Evolutionary conservation across 2,888 invertebrate species (phyloP).

Genomic region (Mesorhabditis belari): DNA sequence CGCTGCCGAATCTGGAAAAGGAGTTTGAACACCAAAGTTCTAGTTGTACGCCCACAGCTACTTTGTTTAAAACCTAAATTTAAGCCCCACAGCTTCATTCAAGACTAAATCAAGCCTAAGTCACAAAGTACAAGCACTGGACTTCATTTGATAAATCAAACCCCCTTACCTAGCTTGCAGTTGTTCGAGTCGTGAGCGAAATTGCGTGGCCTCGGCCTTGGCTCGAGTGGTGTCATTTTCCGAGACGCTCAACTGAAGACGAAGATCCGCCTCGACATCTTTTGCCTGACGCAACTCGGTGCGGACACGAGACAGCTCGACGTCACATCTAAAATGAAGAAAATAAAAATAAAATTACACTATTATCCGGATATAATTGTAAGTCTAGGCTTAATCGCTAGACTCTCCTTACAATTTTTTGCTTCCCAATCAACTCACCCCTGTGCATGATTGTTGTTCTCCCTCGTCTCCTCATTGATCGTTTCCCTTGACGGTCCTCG

Average conservation of each 20-base stretch:
- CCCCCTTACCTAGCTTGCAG: conserved; percentile 78
- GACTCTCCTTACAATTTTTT: not conserved
- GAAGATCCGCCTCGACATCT: conserved; percentile 68
- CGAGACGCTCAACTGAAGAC: conserved; percentile 63
- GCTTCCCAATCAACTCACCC: not conserved
- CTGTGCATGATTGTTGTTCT: too few species aligned
- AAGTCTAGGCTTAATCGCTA: too few species aligned
- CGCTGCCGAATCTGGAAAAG: conserved; percentile 65
- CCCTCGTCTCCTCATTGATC: not conserved
- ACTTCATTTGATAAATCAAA: too few species aligned
- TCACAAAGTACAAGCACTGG: too few species aligned
- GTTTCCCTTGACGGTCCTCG: not conserved
- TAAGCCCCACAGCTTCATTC: too few species aligned
- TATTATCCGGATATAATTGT: too few species aligned
- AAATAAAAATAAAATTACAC: too few species aligned
- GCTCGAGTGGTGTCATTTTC: conserved; percentile 67
- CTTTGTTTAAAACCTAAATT: too few species aligned
- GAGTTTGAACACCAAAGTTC: not conserved
- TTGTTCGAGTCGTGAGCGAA: conserved; percentile 79
- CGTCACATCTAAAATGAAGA: too few species aligned
- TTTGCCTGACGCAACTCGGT: conserved; percentile 70
- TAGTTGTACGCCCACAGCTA: too few species aligned
- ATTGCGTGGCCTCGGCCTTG: conserved; percentile 68
- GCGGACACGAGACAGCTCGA: conserved; percentile 68
- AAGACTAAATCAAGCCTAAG: too few species aligned